Evolutionary conservation across 2,888 invertebrate species (phyloP).

Genomic region (Meiosimyza decipiens): DNA sequence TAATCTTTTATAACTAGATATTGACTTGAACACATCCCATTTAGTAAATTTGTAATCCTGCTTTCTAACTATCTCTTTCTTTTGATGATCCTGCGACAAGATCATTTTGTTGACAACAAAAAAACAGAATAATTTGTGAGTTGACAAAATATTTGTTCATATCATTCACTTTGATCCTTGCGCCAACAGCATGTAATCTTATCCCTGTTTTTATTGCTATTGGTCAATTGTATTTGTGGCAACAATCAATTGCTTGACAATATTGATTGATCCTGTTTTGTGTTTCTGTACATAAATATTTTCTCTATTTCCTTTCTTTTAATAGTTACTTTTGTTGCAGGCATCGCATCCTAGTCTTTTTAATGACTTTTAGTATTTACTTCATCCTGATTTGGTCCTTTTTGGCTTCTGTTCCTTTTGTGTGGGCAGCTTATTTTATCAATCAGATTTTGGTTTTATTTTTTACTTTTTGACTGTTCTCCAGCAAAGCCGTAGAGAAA

Average conservation of each 20-base stretch:
- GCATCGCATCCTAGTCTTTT: neutral
- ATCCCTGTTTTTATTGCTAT: too few species aligned
- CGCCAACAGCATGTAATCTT: neutral
- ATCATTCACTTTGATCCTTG: conserved; percentile 26
- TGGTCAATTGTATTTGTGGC: too few species aligned
- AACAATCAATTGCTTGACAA: neutral
- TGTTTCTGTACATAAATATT: conserved; percentile 7
- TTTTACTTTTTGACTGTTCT: neutral
- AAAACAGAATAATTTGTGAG: conserved; percentile 42
- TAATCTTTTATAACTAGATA: too few species aligned
- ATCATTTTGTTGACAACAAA: neutral
- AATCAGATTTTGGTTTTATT: conserved; percentile 8
- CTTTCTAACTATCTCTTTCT: neutral
- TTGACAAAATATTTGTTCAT: conserved; percentile 46
- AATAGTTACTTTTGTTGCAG: neutral
- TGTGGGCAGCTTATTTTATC: conserved; percentile 8
- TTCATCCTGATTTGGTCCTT: neutral
- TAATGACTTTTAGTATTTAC: conserved; percentile 1
- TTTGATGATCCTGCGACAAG: conserved; percentile 3
- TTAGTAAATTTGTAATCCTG: too few species aligned
- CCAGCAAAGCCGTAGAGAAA: neutral
- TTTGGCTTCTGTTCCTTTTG: conserved; percentile 24
- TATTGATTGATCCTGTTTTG: neutral
- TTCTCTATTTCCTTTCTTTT: neutral
- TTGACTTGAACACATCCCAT: too few species aligned